Conservation (phyloP, 2,113 vertebrate species). For the Spermophilus dauricus region DNA sequence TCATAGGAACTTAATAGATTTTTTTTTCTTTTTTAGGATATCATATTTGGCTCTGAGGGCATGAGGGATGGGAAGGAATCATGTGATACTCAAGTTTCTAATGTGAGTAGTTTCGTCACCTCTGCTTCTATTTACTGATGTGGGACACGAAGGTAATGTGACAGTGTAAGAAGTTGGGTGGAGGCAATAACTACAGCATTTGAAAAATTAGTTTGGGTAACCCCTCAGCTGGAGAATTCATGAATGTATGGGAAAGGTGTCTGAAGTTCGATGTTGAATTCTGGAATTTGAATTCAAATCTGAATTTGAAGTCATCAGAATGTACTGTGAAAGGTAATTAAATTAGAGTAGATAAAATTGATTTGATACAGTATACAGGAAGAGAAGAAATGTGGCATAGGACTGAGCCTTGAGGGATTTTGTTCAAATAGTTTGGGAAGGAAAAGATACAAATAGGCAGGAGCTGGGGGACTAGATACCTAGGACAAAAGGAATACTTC, state of each 20-base stretch:
- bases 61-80: neutral
- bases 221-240: neutral
- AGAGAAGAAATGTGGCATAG: neutral
- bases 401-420: neutral
- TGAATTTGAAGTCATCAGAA: neutral
- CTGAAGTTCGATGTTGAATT: neutral
- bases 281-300: neutral
- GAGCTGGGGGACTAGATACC: neutral
- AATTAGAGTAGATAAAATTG: neutral
- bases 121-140: neutral
- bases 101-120: neutral
- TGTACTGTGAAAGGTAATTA: neutral
- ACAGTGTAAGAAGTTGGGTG: neutral
- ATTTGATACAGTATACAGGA: neutral
- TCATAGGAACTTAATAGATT: neutral
- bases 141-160: neutral
- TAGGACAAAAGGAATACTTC: neutral
- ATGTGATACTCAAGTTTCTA: neutral
- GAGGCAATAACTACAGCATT: neutral
- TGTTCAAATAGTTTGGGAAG: constrained; percentile 1
- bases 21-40: neutral
- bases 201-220: neutral
- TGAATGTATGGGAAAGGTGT: neutral
- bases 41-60: neutral
- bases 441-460: neutral